Base-by-base conservation (phyloP, 2,797 vertebrate genomes). In the Champsocephalus gunnari region DNA sequence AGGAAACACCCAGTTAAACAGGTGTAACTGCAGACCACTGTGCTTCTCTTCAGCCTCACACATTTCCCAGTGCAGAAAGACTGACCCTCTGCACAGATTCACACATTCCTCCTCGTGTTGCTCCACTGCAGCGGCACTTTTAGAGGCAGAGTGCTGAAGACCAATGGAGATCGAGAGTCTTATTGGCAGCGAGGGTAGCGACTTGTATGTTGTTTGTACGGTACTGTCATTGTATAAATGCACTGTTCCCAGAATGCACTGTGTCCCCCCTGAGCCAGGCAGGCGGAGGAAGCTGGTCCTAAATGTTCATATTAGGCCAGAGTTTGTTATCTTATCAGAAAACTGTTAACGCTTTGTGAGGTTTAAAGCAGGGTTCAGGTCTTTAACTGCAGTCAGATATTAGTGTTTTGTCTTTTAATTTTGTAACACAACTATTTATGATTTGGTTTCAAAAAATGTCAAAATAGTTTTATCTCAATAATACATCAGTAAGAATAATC, bases 241-340 rank as follows among this genome's bases (percentile, higher is more conserved):
- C 87, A 86, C 86, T 89, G 85, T 79, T 90, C 83, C 87, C 87
- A 89, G 74, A 92, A 90, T 92, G 92, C 91, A 92, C 90, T 93
- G 89, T 50, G 82, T 45, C 21, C 66, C 49, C 69, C 34, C 66
- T 17, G 53, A 80, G 79, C 80, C 24, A 21, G 67, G 21, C 51
- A 51, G 43, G 62, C 3, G 11, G 12, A 55, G 19, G 63, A 65
- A 34, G 14, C 3, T 57, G 17, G n/a, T 50, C 68, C 38, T 4
- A 2, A 47, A 60, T 2, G 13, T 54, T 17, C 2, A 43, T 60
- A 6, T 17, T 60, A 58, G 10, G 19, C 28, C 21, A 49, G 41
- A 44, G 41, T 9, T 19, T 2, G 12, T 53, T 53, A 12, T 19
- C 19, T 24, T 24, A 11, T 32, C 28, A 38, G 5, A 59, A 12